Percentiles rank a stretch among this genome's conserved stretches.
Evolutionary conservation across 2,888 invertebrate genomes (phyloP).

Genomic region (Agapetus fuscipes): DNA sequence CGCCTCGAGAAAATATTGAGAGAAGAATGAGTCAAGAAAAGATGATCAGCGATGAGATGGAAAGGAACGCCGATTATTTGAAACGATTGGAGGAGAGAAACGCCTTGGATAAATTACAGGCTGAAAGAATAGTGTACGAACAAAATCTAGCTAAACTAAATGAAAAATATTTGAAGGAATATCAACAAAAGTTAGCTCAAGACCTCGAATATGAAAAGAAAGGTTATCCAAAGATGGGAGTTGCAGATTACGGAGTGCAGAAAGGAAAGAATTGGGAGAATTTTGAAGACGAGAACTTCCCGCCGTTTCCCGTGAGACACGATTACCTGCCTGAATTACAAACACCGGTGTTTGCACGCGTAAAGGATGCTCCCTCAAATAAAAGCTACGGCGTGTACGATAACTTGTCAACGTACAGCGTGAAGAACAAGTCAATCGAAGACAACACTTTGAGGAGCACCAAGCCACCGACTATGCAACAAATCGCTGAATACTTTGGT

Average conservation of each 20-base stretch:
- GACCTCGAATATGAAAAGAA: slow-evolving; percentile 10
- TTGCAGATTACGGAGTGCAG: too few relatives aligned
- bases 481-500: slow-evolving; percentile 40
- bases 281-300: slow-evolving; percentile 19
- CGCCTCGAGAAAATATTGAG: slow-evolving; percentile 2
- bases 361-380: slow-evolving; percentile 14
- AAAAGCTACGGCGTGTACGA: slow-evolving; percentile 18
- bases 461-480: slow-evolving; percentile 37
- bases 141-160: slow-evolving; percentile 11
- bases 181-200: slow-evolving; percentile 9
- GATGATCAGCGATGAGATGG: slow-evolving; percentile 11
- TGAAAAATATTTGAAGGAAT: slow-evolving; percentile 17
- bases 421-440: slow-evolving; percentile 14
- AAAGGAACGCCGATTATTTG: slow-evolving; percentile 16
- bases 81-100: slow-evolving; percentile 17
- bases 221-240: slow-evolving; percentile 13
- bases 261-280: slow-evolving; percentile 19
- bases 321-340: slow-evolving; percentile 41
- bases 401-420: slow-evolving; percentile 14
- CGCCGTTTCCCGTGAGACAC: slow-evolving; percentile 32
- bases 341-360: slow-evolving; percentile 40
- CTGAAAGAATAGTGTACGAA: slow-evolving; percentile 10
- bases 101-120: slow-evolving; percentile 1
- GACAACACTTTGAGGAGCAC: slow-evolving; percentile 13
- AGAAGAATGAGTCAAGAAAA: background rate